phyloP scores from a whole-genome alignment of 2,888 invertebrate genomes.

The Noctua pronuba region DNA sequence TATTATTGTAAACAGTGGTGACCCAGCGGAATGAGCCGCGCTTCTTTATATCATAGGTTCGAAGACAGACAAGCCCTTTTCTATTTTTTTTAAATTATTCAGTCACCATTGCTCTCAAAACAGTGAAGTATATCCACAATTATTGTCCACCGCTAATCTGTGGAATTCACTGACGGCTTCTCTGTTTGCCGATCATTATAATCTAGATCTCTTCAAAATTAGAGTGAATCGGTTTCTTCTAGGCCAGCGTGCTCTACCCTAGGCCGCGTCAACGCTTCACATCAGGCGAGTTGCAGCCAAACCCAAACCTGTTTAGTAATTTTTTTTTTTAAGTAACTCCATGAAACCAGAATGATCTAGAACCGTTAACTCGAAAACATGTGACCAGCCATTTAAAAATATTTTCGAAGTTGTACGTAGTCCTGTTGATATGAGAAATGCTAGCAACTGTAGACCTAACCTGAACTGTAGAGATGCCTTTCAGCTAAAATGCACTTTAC shows the following conservation, averaged over 20 bases:
- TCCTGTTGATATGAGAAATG: background rate
- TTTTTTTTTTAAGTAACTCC: too few species aligned
- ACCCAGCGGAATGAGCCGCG: background rate
- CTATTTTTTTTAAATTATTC: background rate
- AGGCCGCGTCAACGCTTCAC: too few species aligned
- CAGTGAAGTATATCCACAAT: background rate
- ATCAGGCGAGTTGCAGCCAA: too few species aligned
- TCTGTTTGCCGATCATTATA: too few species aligned
- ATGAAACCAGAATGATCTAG: background rate
- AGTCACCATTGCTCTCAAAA: background rate
- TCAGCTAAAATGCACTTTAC: background rate
- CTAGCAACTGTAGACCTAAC: background rate
- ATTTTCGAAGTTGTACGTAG: background rate
- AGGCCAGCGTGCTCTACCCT: too few species aligned
- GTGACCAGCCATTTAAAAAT: background rate
- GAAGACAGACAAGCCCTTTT: background rate
- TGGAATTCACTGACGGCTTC: too few species aligned
- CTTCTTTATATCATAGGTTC: too few species aligned
- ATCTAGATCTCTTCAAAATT: too few species aligned
- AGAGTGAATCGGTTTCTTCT: too few species aligned
- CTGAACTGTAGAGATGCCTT: background rate
- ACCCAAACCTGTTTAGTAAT: too few species aligned
- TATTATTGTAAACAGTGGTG: background rate
- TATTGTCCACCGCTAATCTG: too few species aligned
- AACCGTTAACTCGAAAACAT: background rate